Evolutionary conservation across 2,113 vertebrate genomes (phyloP).

Genomic region (Mesembrinibis cayennensis): DNA sequence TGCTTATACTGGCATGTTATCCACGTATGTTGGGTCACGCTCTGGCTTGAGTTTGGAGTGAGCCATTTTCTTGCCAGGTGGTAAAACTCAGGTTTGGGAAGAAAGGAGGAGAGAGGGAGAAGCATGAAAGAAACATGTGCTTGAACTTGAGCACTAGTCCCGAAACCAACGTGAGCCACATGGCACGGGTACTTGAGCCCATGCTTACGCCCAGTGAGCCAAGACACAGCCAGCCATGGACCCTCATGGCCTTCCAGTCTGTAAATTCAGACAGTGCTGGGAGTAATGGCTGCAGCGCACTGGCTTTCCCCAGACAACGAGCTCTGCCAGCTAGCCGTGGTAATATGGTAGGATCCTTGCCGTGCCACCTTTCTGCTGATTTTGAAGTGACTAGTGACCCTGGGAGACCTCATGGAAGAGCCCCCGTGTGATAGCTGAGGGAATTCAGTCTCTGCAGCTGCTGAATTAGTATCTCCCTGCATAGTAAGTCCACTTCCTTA

Average conservation of each 20-base stretch:
- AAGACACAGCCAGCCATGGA: not conserved
- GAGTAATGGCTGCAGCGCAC: not conserved
- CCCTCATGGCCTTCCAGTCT: not conserved
- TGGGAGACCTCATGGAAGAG: not conserved
- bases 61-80: not conserved
- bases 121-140: not conserved
- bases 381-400: not conserved
- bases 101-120: not conserved
- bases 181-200: not conserved
- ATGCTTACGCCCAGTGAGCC: not conserved
- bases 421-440: not conserved
- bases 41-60: not conserved
- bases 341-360: not conserved
- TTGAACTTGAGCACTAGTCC: not conserved
- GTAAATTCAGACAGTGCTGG: not conserved
- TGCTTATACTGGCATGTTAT: not conserved
- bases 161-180: not conserved
- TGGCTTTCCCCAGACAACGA: not conserved
- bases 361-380: not conserved
- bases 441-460: not conserved
- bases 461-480: not conserved
- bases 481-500: not conserved
- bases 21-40: not conserved
- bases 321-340: not conserved
- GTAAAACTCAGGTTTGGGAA: not conserved